These are phyloP conservation scores for Aix galericulata DNA, from an alignment of 2,113 vertebrate species.

Conservation along the genomic window DNA sequence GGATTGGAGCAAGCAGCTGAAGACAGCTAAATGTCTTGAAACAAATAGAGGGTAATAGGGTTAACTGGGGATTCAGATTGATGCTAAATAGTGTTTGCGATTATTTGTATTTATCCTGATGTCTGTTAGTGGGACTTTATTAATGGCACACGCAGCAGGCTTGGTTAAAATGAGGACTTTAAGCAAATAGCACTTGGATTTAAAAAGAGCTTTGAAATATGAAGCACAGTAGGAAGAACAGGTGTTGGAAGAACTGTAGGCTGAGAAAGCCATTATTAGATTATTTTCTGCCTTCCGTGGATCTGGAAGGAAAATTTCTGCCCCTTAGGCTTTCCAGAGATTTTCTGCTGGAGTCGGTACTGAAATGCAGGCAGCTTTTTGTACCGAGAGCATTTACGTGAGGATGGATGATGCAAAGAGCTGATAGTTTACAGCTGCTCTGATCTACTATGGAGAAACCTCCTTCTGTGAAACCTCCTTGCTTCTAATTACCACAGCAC, in stretches of 20 bases:
- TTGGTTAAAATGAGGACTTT: background rate
- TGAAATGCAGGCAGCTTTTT: background rate
- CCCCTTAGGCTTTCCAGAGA: background rate
- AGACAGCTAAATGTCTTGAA: background rate
- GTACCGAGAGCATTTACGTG: background rate
- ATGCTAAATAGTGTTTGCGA: background rate
- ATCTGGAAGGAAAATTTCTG: background rate
- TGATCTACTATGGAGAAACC: background rate
- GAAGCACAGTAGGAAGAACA: constrained; percentile 20
- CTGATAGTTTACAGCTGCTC: background rate
- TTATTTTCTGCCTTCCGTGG: background rate
- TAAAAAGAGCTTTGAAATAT: background rate
- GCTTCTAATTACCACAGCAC: no score
- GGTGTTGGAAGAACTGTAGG: constrained; percentile 1
- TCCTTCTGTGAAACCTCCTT: background rate
- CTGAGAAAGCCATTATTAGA: background rate
- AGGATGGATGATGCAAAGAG: background rate
- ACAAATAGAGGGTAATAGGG: background rate
- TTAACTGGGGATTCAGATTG: background rate
- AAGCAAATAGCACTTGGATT: constrained; percentile 11
- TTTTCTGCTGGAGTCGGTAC: background rate
- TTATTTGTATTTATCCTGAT: constrained; percentile 2
- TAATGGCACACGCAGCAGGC: background rate
- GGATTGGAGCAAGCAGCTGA: background rate
- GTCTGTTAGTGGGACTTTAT: background rate